A percentile compares a stretch with the other conserved stretches of the same genome.
phyloP scores from a whole-genome alignment of 92 coral and sea anemone species.

The Zoanthus solanderi region DNA sequence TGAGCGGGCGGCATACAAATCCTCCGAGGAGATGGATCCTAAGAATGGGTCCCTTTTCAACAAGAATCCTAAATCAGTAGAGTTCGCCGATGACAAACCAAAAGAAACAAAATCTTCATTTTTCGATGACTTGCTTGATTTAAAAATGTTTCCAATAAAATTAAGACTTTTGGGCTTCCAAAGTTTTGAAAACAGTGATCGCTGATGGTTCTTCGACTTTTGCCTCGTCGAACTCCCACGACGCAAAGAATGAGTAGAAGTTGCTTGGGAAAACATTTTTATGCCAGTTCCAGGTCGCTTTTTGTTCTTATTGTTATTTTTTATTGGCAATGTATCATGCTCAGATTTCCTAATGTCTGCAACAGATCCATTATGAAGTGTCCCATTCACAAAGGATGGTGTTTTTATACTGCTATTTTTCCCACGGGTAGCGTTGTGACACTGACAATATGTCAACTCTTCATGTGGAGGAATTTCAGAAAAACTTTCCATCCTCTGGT shows the following conservation, averaged over 20 bases:
- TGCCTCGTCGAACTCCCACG: background rate
- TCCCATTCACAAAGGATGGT: conserved; percentile 33
- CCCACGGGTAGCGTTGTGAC: conserved; percentile 36
- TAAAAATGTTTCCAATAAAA: conserved; percentile 25
- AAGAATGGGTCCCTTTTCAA: conserved; percentile 39
- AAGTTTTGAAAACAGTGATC: conserved; percentile 15
- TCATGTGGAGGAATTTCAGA: conserved; percentile 20
- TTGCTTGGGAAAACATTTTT: conserved; percentile 34
- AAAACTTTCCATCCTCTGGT: background rate
- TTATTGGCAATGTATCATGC: conserved; percentile 23
- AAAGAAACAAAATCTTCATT: background rate
- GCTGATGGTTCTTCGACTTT: conserved; percentile 2
- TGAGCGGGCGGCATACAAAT: background rate
- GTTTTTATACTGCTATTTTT: conserved; percentile 29
- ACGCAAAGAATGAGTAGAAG: conserved; percentile 9
- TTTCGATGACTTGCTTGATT: background rate
- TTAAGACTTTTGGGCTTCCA: conserved; percentile 43
- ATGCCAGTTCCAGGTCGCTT: conserved; percentile 18
- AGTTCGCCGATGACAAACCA: conserved; percentile 24
- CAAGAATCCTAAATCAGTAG: conserved; percentile 22
- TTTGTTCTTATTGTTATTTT: conserved; percentile 35
- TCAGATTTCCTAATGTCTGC: conserved; percentile 27
- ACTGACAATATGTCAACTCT: background rate
- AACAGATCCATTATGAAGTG: conserved; percentile 36
- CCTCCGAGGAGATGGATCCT: conserved; percentile 32